Conservation (phyloP, 2,797 vertebrate species). For the Tadarida brasiliensis region DNA sequence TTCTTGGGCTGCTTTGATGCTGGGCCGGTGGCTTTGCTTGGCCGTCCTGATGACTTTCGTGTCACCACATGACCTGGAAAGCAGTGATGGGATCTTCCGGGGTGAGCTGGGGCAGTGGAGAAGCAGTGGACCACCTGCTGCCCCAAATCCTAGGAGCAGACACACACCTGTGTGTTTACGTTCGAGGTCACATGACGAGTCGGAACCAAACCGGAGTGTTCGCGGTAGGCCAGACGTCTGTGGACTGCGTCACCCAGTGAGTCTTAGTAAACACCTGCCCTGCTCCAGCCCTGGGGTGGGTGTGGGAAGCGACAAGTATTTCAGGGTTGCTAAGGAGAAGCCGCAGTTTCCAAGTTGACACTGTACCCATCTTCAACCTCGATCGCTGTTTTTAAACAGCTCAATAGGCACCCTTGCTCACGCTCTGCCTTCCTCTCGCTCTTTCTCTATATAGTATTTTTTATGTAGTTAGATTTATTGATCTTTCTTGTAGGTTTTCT, state of each 20-base stretch:
- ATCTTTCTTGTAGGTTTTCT: constrained; percentile 25
- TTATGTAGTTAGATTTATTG: neutral
- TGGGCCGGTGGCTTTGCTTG: neutral
- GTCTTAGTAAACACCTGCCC: neutral
- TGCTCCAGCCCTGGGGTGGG: neutral
- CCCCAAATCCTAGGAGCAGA: neutral
- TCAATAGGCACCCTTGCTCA: neutral
- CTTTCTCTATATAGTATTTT: neutral
- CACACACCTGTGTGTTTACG: neutral
- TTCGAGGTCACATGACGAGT: neutral
- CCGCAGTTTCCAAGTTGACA: neutral
- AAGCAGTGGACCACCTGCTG: neutral
- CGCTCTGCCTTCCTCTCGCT: neutral
- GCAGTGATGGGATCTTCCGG: neutral
- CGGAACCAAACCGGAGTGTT: neutral
- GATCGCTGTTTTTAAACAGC: neutral
- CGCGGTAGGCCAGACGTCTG: neutral
- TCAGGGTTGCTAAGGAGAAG: neutral
- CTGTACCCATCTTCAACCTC: neutral
- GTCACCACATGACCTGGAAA: neutral
- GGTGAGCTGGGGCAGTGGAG: neutral
- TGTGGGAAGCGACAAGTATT: neutral
- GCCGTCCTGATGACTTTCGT: neutral
- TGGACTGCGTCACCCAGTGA: no score
- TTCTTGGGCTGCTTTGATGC: neutral